Evolutionary conservation across 1,140 invertebrate genomes (phyloP), one percentile per base, ranked within the genome.

Genomic region (Heliothis subflexa): DNA sequence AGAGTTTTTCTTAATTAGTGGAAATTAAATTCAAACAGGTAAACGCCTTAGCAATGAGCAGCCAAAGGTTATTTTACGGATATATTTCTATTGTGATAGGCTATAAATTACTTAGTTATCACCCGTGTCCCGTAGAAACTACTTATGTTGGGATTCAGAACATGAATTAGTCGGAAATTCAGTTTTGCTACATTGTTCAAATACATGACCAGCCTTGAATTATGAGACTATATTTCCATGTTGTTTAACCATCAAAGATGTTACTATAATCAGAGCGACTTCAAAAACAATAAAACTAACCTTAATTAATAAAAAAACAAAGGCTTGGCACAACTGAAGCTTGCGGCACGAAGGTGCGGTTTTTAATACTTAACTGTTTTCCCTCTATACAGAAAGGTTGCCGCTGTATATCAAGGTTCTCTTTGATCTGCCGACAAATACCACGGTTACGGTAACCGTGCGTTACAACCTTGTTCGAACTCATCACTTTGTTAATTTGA

Each of bases 381-480:
- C 55, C 55, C 71, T 59, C 21, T n/a, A 13, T 14, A 61, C 18
- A 50, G 16, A 61, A 74, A 74, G 55, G 54, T 55, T 54, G 49
- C n/a, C 21, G 52, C 11, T 62, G 57, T 59, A 61, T 74, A 57
- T 74, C 33, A 61, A 61, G 55, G 72, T n/a, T 73, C 45, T 21
- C 72, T 74, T 74, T 74, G 72, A 74, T 74, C 70, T 57, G 52
- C 25, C 70, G 72, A 40, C 72, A 74, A 61, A 74, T 74, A 59
- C 57, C 72, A 59, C 40, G 54, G 71, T n/a, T 25, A 49, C 57
- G 55, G 72, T 61, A 21, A 62, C 40, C 40, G 25, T 73, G 18
- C 57, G 45, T 49, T 33, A 25, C 21, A 33, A 40, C 50, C 28
- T 55, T 55, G 49, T 50, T 2, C 3, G 3, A 25, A 59, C 55